phyloP scores from a whole-genome alignment of 2,797 vertebrate genomes.

The Enteromius afrohamiltoni region DNA sequence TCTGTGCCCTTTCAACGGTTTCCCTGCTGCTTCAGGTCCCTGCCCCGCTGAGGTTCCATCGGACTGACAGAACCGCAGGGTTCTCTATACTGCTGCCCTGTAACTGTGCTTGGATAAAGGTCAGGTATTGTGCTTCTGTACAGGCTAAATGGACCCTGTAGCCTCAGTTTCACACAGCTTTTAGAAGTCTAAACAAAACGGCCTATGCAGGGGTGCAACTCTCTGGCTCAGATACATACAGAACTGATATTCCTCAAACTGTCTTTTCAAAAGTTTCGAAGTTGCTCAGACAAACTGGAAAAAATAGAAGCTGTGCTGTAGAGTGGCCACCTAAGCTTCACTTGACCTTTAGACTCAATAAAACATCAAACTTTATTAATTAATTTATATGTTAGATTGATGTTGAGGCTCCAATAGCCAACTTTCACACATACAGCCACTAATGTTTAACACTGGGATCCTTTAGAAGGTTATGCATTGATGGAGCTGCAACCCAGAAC shows the following conservation, averaged over 20 bases:
- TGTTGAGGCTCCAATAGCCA: not conserved
- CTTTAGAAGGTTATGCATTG: not conserved
- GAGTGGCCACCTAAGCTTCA: constrained; percentile 26
- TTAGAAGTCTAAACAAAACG: constrained; percentile 42
- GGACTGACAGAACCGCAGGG: constrained; percentile 68
- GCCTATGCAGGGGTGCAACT: constrained; percentile 25
- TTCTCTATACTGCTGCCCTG: constrained; percentile 68
- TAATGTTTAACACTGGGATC: not conserved
- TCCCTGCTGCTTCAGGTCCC: constrained; percentile 70
- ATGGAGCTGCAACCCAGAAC: not conserved
- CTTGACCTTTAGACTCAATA: constrained; percentile 34
- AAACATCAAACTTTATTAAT: constrained; percentile 22
- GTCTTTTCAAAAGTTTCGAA: constrained; percentile 39
- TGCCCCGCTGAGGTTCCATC: constrained; percentile 71
- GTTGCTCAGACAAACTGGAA: constrained; percentile 4
- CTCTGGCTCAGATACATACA: constrained; percentile 25
- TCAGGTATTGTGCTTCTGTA: constrained; percentile 64
- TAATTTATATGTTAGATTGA: constrained; percentile 23
- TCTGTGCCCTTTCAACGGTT: constrained; percentile 75
- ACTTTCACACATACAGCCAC: not conserved
- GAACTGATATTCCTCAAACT: constrained; percentile 31
- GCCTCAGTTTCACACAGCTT: constrained; percentile 37
- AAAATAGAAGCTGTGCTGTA: constrained; percentile 16
- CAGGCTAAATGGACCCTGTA: constrained; percentile 42
- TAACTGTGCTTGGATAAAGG: constrained; percentile 73